Percentiles rank a stretch among this genome's conserved stretches.
Conservation (phyloP, 2,113 vertebrate genomes). For the Tragelaphus strepsiceros region DNA sequence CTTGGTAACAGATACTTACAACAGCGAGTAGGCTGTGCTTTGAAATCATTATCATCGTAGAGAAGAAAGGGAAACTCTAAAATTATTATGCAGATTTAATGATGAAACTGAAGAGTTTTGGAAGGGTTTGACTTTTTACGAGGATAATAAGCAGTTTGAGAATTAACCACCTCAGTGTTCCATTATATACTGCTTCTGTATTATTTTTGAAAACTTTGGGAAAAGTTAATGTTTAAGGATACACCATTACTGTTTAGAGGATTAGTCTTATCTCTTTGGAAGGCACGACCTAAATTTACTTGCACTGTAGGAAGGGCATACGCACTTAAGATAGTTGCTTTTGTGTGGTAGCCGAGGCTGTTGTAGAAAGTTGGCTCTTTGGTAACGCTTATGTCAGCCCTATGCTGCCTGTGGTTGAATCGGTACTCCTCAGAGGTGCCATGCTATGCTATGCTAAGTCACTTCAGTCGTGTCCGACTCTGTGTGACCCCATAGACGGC, state of each 20-base stretch:
- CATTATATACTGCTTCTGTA: not conserved
- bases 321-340: not conserved
- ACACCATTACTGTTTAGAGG: not conserved
- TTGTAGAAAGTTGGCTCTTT: not conserved
- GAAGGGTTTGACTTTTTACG: not conserved
- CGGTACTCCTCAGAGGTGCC: not conserved
- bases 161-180: not conserved
- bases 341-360: not conserved
- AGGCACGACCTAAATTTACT: not conserved
- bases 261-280: not conserved
- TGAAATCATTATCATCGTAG: not conserved
- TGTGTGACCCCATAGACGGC: too few species aligned
- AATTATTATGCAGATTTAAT: not conserved
- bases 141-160: not conserved
- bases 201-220: not conserved
- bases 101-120: not conserved
- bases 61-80: slow-evolving; percentile 13
- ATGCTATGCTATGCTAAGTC: too few species aligned
- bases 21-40: not conserved
- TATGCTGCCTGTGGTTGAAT: not conserved
- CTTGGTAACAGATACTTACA: not conserved
- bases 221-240: slow-evolving; percentile 6
- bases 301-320: not conserved
- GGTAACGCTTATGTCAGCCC: not conserved
- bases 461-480: too few species aligned